Evolutionary conservation across 2,113 vertebrate genomes (phyloP), one percentile per base, ranked within the genome.

Genomic region (Saguinus midas): DNA sequence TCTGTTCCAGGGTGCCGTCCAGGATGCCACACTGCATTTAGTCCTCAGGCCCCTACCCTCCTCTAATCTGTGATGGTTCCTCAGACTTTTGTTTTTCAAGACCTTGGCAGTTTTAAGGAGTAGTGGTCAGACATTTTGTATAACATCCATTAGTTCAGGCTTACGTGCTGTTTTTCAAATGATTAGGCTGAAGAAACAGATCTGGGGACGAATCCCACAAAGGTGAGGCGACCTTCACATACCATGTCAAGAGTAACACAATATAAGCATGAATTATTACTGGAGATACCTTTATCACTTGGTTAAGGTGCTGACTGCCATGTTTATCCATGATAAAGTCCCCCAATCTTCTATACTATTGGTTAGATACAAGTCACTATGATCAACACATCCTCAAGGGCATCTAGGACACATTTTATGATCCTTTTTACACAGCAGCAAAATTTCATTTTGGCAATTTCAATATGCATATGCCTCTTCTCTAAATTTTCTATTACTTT

Each of bases 401-500:
- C 20, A 87, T 25, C 1, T 29, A 75, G 17, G 14, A 10, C 40
- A 75, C 8, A 70, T 93, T 96, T 93, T 70, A 76, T 82, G 57
- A 81, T 1, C 8, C 20, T 95, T 81, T 81, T 57, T 90, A 76
- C 23, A 43, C 20, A 76, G 6, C 12, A 57, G 14, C 13, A 92
- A 96, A 94, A 78, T 85, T 66, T 94, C 32, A 84, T 52, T 96
- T 93, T 81, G 32, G 27, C n/a, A n/a, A 72, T 80, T 95, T 96
- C 23, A 95, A 23, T 82, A 73, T 87, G 16, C 90, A 45, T 25
- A 76, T 32, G 13, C 4, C 6, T 72, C 18, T 58, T 73, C 37
- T 96, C 64, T 95, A 72, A 91, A 93, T 91, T 61, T 79, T 64
- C n/a, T 76, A 21, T 4, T 37, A 75, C 10, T 66, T 84, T 94